phyloP scores from a whole-genome alignment of 2,113 vertebrate genomes.

The Ceyx cyanopectus region DNA sequence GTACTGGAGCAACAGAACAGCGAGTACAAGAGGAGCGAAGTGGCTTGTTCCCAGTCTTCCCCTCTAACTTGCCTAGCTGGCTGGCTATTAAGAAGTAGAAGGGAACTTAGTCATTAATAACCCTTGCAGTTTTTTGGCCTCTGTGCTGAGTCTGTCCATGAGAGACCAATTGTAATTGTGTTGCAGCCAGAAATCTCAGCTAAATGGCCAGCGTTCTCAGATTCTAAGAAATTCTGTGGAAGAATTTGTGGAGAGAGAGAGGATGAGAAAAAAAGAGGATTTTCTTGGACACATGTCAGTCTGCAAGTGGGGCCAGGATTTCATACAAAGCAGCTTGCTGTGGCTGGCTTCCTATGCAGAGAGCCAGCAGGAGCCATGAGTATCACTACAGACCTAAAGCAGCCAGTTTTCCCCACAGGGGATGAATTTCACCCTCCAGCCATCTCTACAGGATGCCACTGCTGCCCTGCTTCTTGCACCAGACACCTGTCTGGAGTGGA shows the following conservation, averaged over 20 bases:
- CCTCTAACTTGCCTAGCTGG: constrained; percentile 43
- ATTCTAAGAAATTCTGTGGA: constrained; percentile 65
- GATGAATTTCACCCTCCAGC: neutral
- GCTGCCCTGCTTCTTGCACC: neutral
- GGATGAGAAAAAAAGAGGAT: constrained; percentile 53
- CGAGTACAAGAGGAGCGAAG: neutral
- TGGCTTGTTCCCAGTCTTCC: constrained; percentile 35
- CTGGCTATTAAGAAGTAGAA: constrained; percentile 53
- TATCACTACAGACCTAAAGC: neutral
- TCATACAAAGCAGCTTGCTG: constrained; percentile 9
- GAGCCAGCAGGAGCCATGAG: neutral
- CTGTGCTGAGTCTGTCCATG: neutral
- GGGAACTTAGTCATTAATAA: constrained; percentile 64
- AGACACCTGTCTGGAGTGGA: neutral
- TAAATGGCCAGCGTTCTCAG: constrained; percentile 45
- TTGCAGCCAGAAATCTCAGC: constrained; percentile 28
- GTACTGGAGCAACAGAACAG: neutral
- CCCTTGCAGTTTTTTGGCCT: constrained; percentile 63
- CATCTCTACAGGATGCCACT: neutral
- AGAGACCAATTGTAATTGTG: constrained; percentile 54
- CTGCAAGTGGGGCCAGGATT: constrained; percentile 10
- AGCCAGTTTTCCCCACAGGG: neutral
- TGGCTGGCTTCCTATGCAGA: neutral
- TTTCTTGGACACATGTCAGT: constrained; percentile 61
- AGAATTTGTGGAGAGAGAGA: constrained; percentile 42